These are phyloP conservation scores for Gnathonemus echidnorhynchus DNA, from an alignment of 2,113 vertebrate species.

Conservation along the genomic window DNA sequence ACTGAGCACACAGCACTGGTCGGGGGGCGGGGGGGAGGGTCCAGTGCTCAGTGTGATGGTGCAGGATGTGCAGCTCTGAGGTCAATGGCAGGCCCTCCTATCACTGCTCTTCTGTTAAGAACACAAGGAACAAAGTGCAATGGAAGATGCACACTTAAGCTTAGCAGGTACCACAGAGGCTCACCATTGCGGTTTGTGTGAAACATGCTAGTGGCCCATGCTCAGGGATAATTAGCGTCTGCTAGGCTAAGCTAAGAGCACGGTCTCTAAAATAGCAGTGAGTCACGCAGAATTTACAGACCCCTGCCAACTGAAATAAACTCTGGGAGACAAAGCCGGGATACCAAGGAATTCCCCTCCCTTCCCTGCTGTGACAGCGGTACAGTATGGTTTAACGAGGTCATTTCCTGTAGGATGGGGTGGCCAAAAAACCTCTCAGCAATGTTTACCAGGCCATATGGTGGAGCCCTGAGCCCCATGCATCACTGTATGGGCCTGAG, in stretches of 20 bases:
- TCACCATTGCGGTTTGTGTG: not conserved
- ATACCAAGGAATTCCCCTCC: not conserved
- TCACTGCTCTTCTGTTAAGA: not conserved
- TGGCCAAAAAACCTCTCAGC: not conserved
- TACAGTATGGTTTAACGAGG: not conserved
- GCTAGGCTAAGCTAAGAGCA: not conserved
- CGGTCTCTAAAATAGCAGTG: not conserved
- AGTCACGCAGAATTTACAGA: not conserved
- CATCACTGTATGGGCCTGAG: not conserved
- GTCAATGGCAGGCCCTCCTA: not conserved
- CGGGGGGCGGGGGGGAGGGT: too few relatives aligned
- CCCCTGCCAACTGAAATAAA: not conserved
- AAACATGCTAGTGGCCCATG: not conserved
- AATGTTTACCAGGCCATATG: not conserved
- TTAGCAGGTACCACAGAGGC: not conserved
- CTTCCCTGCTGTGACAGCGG: not conserved
- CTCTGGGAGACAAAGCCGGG: not conserved
- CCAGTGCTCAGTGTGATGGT: too few relatives aligned
- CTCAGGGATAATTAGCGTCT: not conserved
- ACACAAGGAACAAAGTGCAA: not conserved
- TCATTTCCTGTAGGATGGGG: not conserved
- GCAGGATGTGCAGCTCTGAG: not conserved
- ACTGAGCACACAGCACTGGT: too few relatives aligned
- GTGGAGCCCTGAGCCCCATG: not conserved
- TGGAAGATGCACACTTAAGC: not conserved